Base-by-base conservation (phyloP, 2,888 invertebrate genomes). In the Carcina quercana region DNA sequence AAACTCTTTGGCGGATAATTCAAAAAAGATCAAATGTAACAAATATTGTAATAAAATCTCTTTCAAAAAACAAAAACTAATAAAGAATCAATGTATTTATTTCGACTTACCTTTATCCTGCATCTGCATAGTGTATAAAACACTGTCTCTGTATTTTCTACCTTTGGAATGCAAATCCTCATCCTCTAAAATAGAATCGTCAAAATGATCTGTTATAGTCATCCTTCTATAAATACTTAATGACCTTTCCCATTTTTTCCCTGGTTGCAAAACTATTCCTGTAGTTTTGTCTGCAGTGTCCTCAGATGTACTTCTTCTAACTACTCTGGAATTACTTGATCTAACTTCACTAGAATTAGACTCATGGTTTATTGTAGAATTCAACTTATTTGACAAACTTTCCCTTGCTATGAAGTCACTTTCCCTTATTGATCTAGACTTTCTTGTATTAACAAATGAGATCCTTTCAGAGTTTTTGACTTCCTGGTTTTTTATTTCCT, bases 211-310 rank as follows among this genome's bases (percentile, higher is more conserved):
- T 37, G 58, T 78, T 52, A 62, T 71, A 33, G 74, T 84, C 57
- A 84, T 73, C 50, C 82, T 78, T 42, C 76, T 86, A 50, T 87
- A 86, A 38, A 86, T 85, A 38, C 86, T 87, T 3, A 91, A 53
- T 1, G 90, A 89, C 50, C 90, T 85, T 28, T 88, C 86, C 89
- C 90, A 91, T 53, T 86, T 82, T 55, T 89, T 91, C 0, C 91
- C 91, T 7, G 90, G 87, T 44, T 86, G 87, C 2, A 91, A 59
- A 7, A 84, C 67, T 43, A 88, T 71, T 2, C 45, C 52, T 28
- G 59, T n/a, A n/a, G 60, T 47, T 40, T 41, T 4, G n/a, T n/a
- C n/a, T n/a, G n/a, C n/a, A n/a, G n/a, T n/a, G n/a, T n/a, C n/a
- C n/a, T n/a, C n/a, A n/a, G n/a, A n/a, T n/a, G n/a, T n/a, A n/a